These are phyloP conservation scores for Nothocercus julius DNA, from an alignment of 2,113 vertebrate genomes.

Conservation along the genomic window DNA sequence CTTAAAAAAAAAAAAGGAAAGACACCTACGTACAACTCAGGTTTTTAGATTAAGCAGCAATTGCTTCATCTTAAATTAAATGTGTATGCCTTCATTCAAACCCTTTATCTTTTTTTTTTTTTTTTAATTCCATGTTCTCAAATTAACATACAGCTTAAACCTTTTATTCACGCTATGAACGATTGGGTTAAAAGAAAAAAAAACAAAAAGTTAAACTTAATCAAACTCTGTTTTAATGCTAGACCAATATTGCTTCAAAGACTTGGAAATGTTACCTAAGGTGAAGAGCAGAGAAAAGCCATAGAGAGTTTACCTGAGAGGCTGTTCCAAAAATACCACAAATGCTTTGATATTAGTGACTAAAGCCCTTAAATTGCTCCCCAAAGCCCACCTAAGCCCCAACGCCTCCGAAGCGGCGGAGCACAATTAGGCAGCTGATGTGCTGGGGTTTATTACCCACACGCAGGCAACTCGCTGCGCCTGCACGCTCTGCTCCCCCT, in stretches of 20 bases:
- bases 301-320: conserved; percentile 53
- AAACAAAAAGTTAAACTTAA: background rate
- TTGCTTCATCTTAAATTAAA: background rate
- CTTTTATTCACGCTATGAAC: background rate
- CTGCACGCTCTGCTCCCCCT: background rate
- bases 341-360: background rate
- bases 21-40: background rate
- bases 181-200: background rate
- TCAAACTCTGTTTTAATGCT: background rate
- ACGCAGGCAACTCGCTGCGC: background rate
- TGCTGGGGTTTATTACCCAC: background rate
- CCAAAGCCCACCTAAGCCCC: conserved; percentile 20
- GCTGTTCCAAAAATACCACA: conserved; percentile 51
- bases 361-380: conserved; percentile 40
- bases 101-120: background rate
- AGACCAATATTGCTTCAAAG: background rate
- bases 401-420: background rate
- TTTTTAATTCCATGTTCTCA: background rate
- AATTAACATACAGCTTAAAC: background rate
- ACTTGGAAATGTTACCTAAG: background rate
- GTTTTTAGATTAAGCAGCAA: background rate
- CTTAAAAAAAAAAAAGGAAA: background rate
- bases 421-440: conserved; percentile 20
- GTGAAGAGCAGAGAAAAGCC: conserved; percentile 40
- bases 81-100: background rate